Percentiles rank a stretch among this genome's conserved stretches.
Evolutionary conservation across 2,797 vertebrate species (phyloP).

Genomic region (Characodon lateralis): DNA sequence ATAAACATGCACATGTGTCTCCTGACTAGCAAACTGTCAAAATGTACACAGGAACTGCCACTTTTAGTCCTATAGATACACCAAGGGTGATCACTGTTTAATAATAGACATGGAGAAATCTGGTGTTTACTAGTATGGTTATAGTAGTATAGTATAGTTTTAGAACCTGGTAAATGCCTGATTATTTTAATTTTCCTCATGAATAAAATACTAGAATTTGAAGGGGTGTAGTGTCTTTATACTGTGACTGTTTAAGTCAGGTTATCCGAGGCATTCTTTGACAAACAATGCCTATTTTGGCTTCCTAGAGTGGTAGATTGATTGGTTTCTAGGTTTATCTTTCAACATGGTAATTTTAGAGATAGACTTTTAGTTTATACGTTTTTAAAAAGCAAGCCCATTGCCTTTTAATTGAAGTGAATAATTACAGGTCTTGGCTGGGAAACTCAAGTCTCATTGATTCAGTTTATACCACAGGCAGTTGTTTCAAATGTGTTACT

Average conservation of each 20-base stretch:
- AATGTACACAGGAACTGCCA: no score
- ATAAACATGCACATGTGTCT: neutral
- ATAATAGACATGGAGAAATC: neutral
- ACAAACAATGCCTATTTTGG: neutral
- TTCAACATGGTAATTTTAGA: neutral
- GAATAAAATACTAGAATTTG: neutral
- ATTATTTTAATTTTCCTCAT: neutral
- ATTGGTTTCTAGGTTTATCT: neutral
- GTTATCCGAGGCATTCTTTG: neutral
- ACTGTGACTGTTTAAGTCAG: neutral
- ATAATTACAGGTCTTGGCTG: slow-evolving; percentile 15
- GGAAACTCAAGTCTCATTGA: slow-evolving; percentile 44
- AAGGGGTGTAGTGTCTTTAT: neutral
- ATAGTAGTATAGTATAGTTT: neutral
- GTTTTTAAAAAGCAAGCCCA: neutral
- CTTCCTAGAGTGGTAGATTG: neutral
- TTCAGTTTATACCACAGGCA: slow-evolving; percentile 43
- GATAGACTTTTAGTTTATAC: neutral
- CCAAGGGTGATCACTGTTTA: neutral
- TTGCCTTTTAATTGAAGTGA: slow-evolving; percentile 22
- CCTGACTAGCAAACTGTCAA: neutral
- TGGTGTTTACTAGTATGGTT: neutral
- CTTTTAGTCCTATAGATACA: neutral
- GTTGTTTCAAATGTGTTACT: slow-evolving; percentile 44
- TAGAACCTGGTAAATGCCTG: neutral